These are phyloP conservation scores for Empidonax alnorum DNA, from an alignment of 2,113 vertebrate genomes.

Conservation along the genomic window DNA sequence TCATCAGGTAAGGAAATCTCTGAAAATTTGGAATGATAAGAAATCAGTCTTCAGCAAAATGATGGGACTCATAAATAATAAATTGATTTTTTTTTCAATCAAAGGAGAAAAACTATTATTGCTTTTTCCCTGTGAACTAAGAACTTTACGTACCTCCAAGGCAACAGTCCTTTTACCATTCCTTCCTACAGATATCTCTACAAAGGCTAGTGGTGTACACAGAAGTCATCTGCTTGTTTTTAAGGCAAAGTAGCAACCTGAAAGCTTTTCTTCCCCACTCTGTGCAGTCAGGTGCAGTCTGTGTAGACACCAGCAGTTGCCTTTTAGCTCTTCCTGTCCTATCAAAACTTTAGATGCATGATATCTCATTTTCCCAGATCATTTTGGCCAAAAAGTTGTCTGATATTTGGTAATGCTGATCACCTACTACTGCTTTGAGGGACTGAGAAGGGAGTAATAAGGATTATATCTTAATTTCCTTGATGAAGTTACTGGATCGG, in stretches of 20 bases:
- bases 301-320: background rate
- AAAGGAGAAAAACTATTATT: background rate
- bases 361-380: background rate
- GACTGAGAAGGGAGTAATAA: background rate
- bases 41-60: background rate
- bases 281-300: background rate
- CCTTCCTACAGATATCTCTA: background rate
- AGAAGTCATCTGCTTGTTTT: background rate
- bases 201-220: background rate
- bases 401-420: background rate
- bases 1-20: constrained; percentile 86
- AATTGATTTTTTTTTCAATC: background rate
- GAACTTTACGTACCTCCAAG: background rate
- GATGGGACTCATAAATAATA: background rate
- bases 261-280: background rate
- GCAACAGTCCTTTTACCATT: background rate
- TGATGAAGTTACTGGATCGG: background rate
- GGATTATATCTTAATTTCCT: background rate
- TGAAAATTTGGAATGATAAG: background rate
- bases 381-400: background rate
- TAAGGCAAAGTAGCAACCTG: background rate
- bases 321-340: background rate
- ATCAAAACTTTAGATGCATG: background rate
- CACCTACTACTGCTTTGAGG: background rate
- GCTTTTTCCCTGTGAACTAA: background rate